Evolutionary conservation across 2,113 vertebrate species (phyloP).

Genomic region (Seriola aureovittata): DNA sequence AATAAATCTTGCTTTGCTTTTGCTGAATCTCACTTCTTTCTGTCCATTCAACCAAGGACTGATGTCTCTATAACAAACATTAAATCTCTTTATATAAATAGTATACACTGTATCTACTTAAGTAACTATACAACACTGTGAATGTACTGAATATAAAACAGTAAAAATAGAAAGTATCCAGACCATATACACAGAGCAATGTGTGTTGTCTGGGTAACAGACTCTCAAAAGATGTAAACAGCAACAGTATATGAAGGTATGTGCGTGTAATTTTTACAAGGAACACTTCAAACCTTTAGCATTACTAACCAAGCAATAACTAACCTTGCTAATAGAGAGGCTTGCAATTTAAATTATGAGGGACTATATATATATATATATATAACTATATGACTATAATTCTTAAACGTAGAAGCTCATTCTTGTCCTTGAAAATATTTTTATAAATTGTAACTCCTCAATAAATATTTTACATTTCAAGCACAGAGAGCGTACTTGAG

Average conservation of each 20-base stretch:
- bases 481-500: not conserved
- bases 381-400: not conserved
- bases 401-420: not conserved
- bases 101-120: not conserved
- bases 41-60: not conserved
- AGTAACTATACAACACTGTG: not conserved
- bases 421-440: not conserved
- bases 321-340: not conserved
- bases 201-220: not conserved
- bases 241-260: not conserved
- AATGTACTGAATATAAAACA: conserved; percentile 16
- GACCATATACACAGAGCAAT: not conserved
- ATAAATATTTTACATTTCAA: not conserved
- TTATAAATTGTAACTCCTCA: not conserved
- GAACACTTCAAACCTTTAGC: not conserved
- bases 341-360: not conserved
- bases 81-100: conserved; percentile 28
- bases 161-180: not conserved
- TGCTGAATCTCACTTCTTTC: conserved; percentile 28
- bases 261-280: not conserved
- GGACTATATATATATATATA: not conserved
- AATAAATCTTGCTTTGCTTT: conserved; percentile 41
- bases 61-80: conserved; percentile 22
- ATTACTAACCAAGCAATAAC: not conserved
- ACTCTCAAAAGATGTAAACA: conserved; percentile 7